phyloP scores from a whole-genome alignment of 1,140 invertebrate species.

The Thaumetopoea pityocampa region DNA sequence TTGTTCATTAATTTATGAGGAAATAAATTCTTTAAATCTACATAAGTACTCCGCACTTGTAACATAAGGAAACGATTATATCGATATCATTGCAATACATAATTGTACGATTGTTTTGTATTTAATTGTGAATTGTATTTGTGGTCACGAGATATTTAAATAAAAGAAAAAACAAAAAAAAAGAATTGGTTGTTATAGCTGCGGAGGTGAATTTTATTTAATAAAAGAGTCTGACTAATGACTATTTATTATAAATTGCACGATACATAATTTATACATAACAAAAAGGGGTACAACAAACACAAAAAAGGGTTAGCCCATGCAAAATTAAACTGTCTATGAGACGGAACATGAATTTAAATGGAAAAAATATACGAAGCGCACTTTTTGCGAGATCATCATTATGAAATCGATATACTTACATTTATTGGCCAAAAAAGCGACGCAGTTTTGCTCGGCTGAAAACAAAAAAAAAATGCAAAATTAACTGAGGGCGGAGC shows the following conservation, averaged over 20 bases:
- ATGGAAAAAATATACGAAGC: conserved; percentile 7
- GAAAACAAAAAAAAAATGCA: conserved; percentile 32
- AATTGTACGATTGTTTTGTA: conserved; percentile 41
- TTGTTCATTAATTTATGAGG: too few species aligned
- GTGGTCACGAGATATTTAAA: conserved; percentile 42
- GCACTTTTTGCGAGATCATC: conserved; percentile 7
- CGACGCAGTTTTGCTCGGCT: conserved; percentile 20
- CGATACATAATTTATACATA: too few species aligned
- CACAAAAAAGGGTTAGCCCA: conserved; percentile 13
- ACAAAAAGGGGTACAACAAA: too few species aligned
- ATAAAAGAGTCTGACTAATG: too few species aligned
- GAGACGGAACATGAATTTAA: conserved; percentile 9
- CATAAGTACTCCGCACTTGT: conserved; percentile 22
- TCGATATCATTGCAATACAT: conserved; percentile 44
- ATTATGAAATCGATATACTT: conserved; percentile 20
- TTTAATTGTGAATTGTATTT: conserved; percentile 48
- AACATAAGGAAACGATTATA: conserved; percentile 59
- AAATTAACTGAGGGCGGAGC: conserved; percentile 49
- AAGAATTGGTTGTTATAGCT: conserved; percentile 4
- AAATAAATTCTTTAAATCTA: conserved; percentile 10
- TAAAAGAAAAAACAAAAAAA: conserved; percentile 37
- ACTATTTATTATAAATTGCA: too few species aligned
- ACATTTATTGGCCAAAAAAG: conserved; percentile 23
- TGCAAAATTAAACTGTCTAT: conserved; percentile 13
- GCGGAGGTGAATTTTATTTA: too few species aligned